Base-by-base conservation (phyloP, 1,140 invertebrate species). In the Lordiphosa collinella region DNA sequence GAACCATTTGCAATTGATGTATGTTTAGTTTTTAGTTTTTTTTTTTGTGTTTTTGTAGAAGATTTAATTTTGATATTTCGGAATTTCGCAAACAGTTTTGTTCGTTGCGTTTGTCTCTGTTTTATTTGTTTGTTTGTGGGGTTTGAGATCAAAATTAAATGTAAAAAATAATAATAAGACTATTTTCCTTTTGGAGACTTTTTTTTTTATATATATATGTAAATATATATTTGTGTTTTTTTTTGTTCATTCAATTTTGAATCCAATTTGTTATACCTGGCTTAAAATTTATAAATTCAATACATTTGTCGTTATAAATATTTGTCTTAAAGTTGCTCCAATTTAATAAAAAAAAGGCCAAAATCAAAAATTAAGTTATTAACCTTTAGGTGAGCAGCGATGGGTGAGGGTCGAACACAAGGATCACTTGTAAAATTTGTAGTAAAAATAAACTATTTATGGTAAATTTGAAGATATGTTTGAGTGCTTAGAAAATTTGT, bases 101-200 rank as follows among this genome's bases (percentile, higher is more conserved):
- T 64, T 57, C 57, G 50, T 58, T 60, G 55, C 63, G 55, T 62
- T 75, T 54, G 50, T 59, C 52, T 51, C 51, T 29, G 48, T 54
- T 57, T 72, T 57, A 50, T 71, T 67, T 44, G 47, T 61, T 67
- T 44, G 47, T 61, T 61, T 6, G 49, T 60, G 63, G 49, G 72
- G 50, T 69, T 78, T 84, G 78, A 84, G 78, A 84, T 84, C 78
- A 84, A 84, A 84, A 84, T 84, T 84, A 84, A 84, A 84, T 80
- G 78, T 35, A 59, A 40, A 70, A 64, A 57, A 53, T 68, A 63
- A 50, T 69, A 64, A 52, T 79, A 79, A 69, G 74, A 80, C 75
- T 80, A 80, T 79, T 38, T 74, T 25, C 5, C 22, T 25, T 25
- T 25, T 25, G 68, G 58, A 79, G 74, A 79, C 74, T 64, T 66